These are phyloP conservation scores for Notarius lentiginosus DNA, from an alignment of 2,113 vertebrate species.

Conservation along the genomic window DNA sequence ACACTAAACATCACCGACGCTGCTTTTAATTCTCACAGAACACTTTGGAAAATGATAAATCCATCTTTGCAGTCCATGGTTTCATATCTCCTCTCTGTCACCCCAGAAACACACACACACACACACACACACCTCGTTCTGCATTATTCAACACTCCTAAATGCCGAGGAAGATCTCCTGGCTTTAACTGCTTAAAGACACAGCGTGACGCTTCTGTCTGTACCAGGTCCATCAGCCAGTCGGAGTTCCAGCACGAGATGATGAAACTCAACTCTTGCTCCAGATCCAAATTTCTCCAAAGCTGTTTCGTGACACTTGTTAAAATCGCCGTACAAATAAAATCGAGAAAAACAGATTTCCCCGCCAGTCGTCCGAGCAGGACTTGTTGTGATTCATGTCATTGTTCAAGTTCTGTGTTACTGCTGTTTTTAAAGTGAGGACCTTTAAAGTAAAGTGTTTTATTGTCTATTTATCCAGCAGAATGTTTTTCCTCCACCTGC, in stretches of 20 bases:
- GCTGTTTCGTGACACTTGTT: not conserved
- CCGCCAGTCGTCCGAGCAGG: not conserved
- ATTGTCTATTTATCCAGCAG: not conserved
- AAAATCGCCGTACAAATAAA: not conserved
- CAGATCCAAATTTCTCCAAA: not conserved
- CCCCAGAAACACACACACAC: not conserved
- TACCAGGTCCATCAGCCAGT: not conserved
- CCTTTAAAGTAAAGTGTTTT: not conserved
- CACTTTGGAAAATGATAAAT: not conserved
- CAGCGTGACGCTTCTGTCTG: not conserved
- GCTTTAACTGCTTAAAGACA: not conserved
- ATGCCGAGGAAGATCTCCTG: conserved; percentile 25
- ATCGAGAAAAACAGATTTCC: not conserved
- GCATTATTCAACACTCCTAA: conserved; percentile 35
- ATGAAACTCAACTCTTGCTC: not conserved
- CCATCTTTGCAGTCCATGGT: not conserved
- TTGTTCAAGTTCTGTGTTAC: not conserved
- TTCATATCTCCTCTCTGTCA: not conserved
- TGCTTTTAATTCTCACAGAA: not conserved
- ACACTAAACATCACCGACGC: not conserved
- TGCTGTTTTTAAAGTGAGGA: not conserved
- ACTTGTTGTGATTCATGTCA: not conserved
- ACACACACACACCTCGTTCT: not conserved
- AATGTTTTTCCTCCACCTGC: not conserved
- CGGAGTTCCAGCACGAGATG: no score